Conservation (phyloP, 1,140 invertebrate species). For the Pentalonia nigronervosa region DNA sequence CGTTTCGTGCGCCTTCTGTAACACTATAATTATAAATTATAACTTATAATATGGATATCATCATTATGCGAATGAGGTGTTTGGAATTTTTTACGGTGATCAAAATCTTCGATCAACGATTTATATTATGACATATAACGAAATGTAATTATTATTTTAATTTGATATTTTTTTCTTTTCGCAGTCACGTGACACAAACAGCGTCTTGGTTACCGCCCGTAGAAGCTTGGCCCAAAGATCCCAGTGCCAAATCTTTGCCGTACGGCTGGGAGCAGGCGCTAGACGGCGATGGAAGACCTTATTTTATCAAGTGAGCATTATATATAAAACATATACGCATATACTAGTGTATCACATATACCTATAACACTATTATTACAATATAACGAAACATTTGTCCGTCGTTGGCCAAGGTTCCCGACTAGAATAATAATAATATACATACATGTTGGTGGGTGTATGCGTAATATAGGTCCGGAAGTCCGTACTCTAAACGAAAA, state of each 20-base stretch:
- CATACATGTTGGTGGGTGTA: neutral
- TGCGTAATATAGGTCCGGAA: neutral
- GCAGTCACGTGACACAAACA: conserved; percentile 79
- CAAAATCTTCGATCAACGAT: neutral
- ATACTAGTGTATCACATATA: neutral
- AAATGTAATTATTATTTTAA: conserved; percentile 4
- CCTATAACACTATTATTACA: neutral
- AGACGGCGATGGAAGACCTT: conserved; percentile 79
- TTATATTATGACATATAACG: no score
- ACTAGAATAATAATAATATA: neutral
- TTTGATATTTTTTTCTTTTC: conserved; percentile 62
- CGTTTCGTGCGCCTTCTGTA: neutral
- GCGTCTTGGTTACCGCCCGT: conserved; percentile 85
- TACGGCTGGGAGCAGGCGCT: conserved; percentile 89
- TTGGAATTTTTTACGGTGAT: neutral
- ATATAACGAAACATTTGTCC: neutral
- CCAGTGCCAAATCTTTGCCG: conserved; percentile 70
- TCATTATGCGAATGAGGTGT: neutral
- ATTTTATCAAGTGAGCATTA: conserved; percentile 86
- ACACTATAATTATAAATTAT: neutral
- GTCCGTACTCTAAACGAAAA: neutral
- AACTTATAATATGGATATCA: neutral
- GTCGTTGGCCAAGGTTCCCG: neutral
- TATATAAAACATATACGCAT: neutral
- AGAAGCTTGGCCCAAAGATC: conserved; percentile 75